Conservation (phyloP, 2,797 vertebrate genomes). For the Ara ararauna region DNA sequence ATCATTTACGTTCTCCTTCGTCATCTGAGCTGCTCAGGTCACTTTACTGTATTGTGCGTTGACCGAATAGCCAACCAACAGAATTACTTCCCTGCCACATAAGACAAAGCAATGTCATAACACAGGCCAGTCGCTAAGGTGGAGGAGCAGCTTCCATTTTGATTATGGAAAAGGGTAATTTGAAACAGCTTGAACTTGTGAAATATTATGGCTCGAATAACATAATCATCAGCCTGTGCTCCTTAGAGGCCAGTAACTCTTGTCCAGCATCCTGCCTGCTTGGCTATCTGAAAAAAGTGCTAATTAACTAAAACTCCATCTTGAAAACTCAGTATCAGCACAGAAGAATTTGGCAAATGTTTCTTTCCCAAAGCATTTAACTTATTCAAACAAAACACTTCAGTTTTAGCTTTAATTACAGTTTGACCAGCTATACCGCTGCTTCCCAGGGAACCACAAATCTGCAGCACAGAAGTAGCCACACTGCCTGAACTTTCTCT, state of each 20-base stretch:
- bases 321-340: not conserved
- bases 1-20: not conserved
- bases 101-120: not conserved
- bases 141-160: not conserved
- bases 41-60: not conserved
- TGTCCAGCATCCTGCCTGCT: not conserved
- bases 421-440: slow-evolving; percentile 1
- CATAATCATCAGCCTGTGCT: not conserved
- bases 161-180: not conserved
- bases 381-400: slow-evolving; percentile 10
- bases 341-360: not conserved
- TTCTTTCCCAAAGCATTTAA: not conserved
- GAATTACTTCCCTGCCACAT: not conserved
- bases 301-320: slow-evolving; percentile 12
- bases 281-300: not conserved
- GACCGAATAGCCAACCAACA: not conserved
- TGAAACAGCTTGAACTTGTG: not conserved
- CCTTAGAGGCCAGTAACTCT: not conserved
- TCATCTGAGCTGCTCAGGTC: not conserved
- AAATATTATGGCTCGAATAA: not conserved
- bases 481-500: not conserved
- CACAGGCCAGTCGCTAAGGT: not conserved
- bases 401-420: slow-evolving; percentile 27
- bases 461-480: not conserved
- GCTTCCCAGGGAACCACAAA: slow-evolving; percentile 13